A percentile compares a stretch with the other conserved stretches of the same genome.
Conservation (phyloP, 2,113 vertebrate genomes). For the Etheostoma spectabile region DNA sequence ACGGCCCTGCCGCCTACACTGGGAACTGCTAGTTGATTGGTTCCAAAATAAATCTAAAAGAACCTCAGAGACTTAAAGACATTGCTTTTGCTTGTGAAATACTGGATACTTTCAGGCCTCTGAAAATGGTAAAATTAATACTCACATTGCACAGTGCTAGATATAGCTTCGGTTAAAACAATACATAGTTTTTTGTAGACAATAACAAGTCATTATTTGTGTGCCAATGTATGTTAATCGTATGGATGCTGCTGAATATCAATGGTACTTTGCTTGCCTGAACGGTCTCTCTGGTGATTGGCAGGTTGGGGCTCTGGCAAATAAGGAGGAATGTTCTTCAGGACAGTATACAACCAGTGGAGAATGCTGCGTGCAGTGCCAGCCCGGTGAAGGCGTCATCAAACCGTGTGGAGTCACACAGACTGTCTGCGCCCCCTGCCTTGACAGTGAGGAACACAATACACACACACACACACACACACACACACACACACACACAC, state of each 20-base stretch:
- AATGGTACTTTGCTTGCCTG: neutral
- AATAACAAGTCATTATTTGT: neutral
- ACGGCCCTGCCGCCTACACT: neutral
- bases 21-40: slow-evolving; percentile 9
- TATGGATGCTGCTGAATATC: neutral
- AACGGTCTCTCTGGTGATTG: slow-evolving; percentile 40
- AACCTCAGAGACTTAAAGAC: neutral
- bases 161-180: neutral
- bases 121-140: neutral
- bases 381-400: slow-evolving; percentile 89
- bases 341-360: slow-evolving; percentile 82
- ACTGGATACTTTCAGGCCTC: neutral
- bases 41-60: slow-evolving; percentile 42
- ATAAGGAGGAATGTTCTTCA: slow-evolving; percentile 78
- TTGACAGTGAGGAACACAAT: slow-evolving; percentile 92
- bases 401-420: slow-evolving; percentile 88
- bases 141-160: neutral
- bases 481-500: neutral
- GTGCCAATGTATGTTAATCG: neutral
- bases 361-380: slow-evolving; percentile 92
- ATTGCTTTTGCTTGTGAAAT: slow-evolving; percentile 15
- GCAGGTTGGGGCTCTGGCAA: slow-evolving; percentile 73
- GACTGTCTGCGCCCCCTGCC: slow-evolving; percentile 90
- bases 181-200: neutral
- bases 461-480: neutral